A percentile compares a stretch with the other conserved stretches of the same genome.
phyloP scores from a whole-genome alignment of 2,113 vertebrate species.

The Halichoeres trimaculatus region DNA sequence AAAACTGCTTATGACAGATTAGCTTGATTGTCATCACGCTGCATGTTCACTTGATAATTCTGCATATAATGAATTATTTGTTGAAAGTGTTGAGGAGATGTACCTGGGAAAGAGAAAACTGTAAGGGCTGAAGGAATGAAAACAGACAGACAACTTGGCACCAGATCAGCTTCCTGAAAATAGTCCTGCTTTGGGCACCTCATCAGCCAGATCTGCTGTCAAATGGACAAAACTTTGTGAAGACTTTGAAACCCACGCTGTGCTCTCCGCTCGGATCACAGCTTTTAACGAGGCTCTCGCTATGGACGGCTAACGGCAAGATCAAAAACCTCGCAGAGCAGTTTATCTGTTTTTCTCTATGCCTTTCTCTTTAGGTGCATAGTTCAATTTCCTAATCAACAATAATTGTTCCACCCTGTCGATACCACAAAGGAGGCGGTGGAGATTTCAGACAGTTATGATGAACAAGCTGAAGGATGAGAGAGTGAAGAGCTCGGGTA shows the following conservation, averaged over 20 bases:
- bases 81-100: neutral
- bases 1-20: neutral
- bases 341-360: conserved; percentile 54
- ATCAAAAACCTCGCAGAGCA: conserved; percentile 46
- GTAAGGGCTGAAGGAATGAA: neutral
- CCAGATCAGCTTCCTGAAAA: neutral
- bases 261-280: conserved; percentile 13
- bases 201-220: conserved; percentile 28
- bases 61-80: neutral
- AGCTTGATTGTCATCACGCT: neutral
- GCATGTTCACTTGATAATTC: neutral
- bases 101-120: neutral
- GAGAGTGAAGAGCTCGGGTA: conserved; percentile 56
- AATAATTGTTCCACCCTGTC: conserved; percentile 72
- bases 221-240: conserved; percentile 42
- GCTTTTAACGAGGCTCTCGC: neutral
- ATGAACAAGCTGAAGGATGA: conserved; percentile 68
- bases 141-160: neutral
- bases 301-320: conserved; percentile 37
- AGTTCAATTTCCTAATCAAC: conserved; percentile 67
- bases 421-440: conserved; percentile 50
- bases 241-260: conserved; percentile 20
- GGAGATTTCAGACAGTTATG: conserved; percentile 60
- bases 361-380: conserved; percentile 53
- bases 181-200: conserved; percentile 1